phyloP scores from a whole-genome alignment of 2,113 vertebrate genomes.

The Anas platyrhynchos region DNA sequence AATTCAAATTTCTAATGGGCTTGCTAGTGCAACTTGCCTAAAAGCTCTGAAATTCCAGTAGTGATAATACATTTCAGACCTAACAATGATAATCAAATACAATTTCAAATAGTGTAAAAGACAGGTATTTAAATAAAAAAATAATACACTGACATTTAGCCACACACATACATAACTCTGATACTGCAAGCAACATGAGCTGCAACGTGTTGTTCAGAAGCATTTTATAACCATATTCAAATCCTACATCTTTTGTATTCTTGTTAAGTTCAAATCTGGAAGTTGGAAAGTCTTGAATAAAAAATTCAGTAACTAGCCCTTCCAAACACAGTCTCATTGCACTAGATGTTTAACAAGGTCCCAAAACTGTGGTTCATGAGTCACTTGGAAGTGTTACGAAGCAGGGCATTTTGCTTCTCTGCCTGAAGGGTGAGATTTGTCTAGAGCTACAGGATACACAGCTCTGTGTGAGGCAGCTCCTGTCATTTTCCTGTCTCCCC shows the following conservation, averaged over 20 bases:
- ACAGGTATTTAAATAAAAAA: neutral
- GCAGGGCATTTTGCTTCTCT: neutral
- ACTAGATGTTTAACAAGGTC: neutral
- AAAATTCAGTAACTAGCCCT: neutral
- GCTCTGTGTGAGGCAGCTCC: accelerated
- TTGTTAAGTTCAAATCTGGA: neutral
- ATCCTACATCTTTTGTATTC: neutral
- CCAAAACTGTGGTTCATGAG: neutral
- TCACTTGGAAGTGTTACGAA: neutral
- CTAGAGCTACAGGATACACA: accelerated
- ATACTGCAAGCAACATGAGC: neutral
- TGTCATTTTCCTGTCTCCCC: neutral
- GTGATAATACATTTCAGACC: neutral
- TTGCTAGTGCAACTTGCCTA: neutral
- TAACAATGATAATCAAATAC: neutral
- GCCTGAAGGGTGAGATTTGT: neutral
- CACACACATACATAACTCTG: neutral
- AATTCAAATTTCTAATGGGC: neutral
- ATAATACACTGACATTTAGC: neutral
- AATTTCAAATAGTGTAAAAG: neutral
- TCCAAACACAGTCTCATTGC: neutral
- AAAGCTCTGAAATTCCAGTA: neutral
- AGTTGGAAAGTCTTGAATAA: neutral
- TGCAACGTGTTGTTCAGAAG: neutral
- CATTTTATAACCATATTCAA: neutral